Conservation (phyloP, 2,888 invertebrate genomes). For the Galerucella nymphaeae region DNA sequence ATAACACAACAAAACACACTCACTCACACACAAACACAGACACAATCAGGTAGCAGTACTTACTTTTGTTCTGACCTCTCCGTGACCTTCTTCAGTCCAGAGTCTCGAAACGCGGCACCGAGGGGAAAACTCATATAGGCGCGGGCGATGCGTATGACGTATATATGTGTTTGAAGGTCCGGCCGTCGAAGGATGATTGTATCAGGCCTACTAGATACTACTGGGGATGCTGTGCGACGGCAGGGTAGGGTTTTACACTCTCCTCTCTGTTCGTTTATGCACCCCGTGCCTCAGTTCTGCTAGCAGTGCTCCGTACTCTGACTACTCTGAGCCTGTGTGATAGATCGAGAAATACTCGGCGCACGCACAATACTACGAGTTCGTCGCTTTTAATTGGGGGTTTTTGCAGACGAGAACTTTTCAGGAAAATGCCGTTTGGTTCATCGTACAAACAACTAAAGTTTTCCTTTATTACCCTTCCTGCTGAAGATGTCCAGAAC, state of each 20-base stretch:
- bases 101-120: constrained; percentile 18
- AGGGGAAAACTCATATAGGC: constrained; percentile 3
- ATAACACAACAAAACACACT: constrained; percentile 4
- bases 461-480: too few species aligned
- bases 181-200: constrained; percentile 11
- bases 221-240: constrained; percentile 34
- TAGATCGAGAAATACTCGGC: constrained; percentile 66
- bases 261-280: constrained; percentile 4
- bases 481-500: too few species aligned
- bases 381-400: constrained; percentile 66
- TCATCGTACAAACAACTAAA: neutral
- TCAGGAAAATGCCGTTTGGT: constrained; percentile 22
- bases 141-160: constrained; percentile 9
- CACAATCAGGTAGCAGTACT: constrained; percentile 20
- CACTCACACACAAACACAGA: neutral
- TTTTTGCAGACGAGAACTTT: constrained; percentile 61
- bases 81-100: constrained; percentile 28
- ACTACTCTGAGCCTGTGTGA: constrained; percentile 60
- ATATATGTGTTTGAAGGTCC: neutral
- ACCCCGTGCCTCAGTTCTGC: constrained; percentile 22
- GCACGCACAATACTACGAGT: constrained; percentile 63
- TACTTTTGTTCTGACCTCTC: constrained; percentile 22
- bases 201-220: constrained; percentile 34
- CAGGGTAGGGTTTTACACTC: constrained; percentile 9
- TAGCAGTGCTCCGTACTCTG: constrained; percentile 45